Conservation (phyloP, 2,888 invertebrate species). For the Girardia tigrina region DNA sequence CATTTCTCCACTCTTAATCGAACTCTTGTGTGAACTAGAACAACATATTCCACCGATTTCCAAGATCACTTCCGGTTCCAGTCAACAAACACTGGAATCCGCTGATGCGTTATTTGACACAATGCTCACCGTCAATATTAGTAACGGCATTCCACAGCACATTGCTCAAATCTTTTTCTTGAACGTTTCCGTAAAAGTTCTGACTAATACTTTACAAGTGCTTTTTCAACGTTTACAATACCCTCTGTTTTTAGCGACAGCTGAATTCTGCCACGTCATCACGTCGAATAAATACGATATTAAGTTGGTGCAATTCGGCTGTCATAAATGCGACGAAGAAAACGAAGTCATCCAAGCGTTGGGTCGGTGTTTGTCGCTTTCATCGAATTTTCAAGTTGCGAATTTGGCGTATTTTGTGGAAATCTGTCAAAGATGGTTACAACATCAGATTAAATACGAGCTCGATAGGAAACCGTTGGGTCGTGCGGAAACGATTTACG, state of each 20-base stretch:
- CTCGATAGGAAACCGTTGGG: not conserved
- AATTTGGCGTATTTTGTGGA: constrained; percentile 1
- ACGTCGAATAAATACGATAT: constrained; percentile 7
- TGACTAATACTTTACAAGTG: not conserved
- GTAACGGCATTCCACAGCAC: not conserved
- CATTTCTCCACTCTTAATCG: not conserved
- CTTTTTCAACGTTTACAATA: constrained; percentile 1
- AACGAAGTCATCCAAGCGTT: not conserved
- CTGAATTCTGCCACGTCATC: not conserved
- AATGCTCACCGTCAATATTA: not conserved
- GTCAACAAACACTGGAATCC: not conserved
- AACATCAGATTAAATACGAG: not conserved
- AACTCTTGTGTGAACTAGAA: not conserved
- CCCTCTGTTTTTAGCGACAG: not conserved
- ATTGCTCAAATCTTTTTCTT: not conserved
- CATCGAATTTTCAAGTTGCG: not conserved
- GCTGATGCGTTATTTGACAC: constrained; percentile 9
- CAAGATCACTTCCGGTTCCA: constrained; percentile 1
- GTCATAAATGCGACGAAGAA: not conserved
- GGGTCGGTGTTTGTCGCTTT: not conserved
- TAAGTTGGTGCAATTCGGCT: not conserved
- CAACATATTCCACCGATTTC: constrained; percentile 6
- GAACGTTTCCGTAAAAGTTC: not conserved
- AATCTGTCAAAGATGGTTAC: constrained; percentile 6
- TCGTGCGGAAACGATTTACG: not conserved